phyloP scores from a whole-genome alignment of 2,888 invertebrate species.

The Galerucella nymphaeae region DNA sequence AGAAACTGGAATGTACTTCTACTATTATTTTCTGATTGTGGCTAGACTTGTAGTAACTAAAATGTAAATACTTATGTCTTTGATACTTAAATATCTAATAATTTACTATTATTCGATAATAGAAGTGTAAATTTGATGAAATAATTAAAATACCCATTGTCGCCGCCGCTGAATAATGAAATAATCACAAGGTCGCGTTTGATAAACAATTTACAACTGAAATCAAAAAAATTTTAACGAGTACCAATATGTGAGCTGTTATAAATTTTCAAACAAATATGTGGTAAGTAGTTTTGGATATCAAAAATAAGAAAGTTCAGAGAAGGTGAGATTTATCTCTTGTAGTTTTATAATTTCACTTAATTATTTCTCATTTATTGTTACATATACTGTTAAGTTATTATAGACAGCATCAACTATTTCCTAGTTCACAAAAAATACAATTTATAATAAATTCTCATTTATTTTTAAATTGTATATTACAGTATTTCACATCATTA shows the following conservation, averaged over 20 bases:
- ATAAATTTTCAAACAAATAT: conserved; percentile 1
- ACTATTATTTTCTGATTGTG: too few species aligned
- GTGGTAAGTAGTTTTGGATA: background rate
- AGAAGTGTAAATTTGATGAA: too few species aligned
- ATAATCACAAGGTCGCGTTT: conserved; percentile 4
- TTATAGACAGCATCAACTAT: background rate
- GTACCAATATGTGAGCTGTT: background rate
- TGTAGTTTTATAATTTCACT: too few species aligned
- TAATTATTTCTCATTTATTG: background rate
- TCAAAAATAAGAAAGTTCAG: background rate
- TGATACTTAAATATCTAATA: too few species aligned
- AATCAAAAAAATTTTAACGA: background rate
- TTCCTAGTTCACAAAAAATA: too few species aligned
- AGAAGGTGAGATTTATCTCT: background rate
- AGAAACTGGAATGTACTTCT: too few species aligned
- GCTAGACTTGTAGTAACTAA: too few species aligned
- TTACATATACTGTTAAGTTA: background rate
- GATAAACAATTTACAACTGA: conserved; percentile 5
- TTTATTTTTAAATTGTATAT: too few species aligned
- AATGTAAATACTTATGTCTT: too few species aligned
- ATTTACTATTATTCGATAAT: too few species aligned
- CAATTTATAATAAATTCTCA: too few species aligned
- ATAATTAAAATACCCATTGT: background rate
- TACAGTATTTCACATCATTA: too few species aligned
- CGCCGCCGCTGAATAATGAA: background rate